Evolutionary conservation across 2,797 vertebrate genomes (phyloP).

Genomic region (Pipistrellus nathusii): DNA sequence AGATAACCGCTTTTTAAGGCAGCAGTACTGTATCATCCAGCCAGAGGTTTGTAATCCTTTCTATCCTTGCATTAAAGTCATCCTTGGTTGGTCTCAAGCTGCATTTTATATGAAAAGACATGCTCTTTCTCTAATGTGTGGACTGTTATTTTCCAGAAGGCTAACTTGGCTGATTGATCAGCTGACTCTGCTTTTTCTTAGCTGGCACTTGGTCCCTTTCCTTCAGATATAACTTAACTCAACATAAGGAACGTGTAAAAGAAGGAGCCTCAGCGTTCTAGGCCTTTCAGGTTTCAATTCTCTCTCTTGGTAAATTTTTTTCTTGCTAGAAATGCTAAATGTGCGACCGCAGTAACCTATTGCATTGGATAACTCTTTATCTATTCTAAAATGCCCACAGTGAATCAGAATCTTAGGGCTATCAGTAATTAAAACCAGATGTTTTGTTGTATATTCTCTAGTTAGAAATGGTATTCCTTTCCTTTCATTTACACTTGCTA

Average conservation of each 20-base stretch:
- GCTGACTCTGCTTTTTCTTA: neutral
- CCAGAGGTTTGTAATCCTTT: neutral
- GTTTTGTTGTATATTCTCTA: neutral
- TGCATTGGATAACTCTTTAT: neutral
- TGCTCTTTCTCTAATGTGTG: neutral
- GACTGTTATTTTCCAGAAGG: neutral
- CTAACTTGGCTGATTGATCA: neutral
- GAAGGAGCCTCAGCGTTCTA: neutral
- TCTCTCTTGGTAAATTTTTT: neutral
- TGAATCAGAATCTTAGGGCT: neutral
- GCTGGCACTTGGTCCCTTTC: neutral
- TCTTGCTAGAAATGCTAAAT: neutral
- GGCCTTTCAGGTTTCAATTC: neutral
- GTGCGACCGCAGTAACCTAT: neutral
- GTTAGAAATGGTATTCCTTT: neutral
- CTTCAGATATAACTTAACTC: neutral
- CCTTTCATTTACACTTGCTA: neutral
- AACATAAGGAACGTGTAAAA: neutral
- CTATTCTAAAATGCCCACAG: conserved; percentile 6
- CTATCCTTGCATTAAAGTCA: neutral
- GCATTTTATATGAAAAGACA: conserved; percentile 8
- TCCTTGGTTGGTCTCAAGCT: conserved; percentile 17
- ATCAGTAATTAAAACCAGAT: neutral
- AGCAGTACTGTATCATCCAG: neutral
- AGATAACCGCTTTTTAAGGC: neutral